A percentile compares a stretch with the other conserved stretches of the same genome.
phyloP scores from a whole-genome alignment of 2,888 invertebrate genomes.

The Agrochola circellaris region DNA sequence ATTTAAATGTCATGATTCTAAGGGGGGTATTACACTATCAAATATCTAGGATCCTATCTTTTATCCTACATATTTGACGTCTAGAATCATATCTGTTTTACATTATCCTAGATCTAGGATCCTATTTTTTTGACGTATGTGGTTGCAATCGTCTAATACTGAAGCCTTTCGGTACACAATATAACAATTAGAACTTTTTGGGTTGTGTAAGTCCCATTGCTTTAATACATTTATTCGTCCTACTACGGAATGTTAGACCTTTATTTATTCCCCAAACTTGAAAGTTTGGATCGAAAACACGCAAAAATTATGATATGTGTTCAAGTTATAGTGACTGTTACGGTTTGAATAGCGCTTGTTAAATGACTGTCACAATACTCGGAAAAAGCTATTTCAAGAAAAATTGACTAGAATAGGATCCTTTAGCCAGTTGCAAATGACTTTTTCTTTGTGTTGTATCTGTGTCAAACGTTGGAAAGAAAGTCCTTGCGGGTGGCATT shows the following conservation, averaged over 20 bases:
- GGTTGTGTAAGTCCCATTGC: constrained; percentile 65
- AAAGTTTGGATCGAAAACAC: constrained; percentile 54
- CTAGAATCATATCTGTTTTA: too few relatives aligned
- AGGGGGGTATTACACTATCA: too few relatives aligned
- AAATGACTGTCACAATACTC: constrained; percentile 38
- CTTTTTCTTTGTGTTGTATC: constrained; percentile 82
- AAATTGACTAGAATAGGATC: constrained; percentile 62
- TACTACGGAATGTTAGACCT: constrained; percentile 29
- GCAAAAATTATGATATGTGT: constrained; percentile 48
- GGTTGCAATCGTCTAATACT: too few relatives aligned
- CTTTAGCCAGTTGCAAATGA: constrained; percentile 77
- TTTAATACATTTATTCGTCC: constrained; percentile 63
- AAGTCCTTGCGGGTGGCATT: constrained; percentile 83
- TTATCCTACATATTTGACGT: too few relatives aligned
- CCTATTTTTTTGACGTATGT: too few relatives aligned
- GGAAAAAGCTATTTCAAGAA: constrained; percentile 61
- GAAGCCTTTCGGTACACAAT: too few relatives aligned
- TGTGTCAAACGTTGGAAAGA: constrained; percentile 82
- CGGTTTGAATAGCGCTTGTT: constrained; percentile 39
- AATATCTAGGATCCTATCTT: too few relatives aligned
- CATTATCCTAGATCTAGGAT: too few relatives aligned
- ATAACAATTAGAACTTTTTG: too few relatives aligned
- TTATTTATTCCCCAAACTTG: constrained; percentile 55
- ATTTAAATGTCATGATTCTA: too few relatives aligned
- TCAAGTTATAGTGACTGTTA: constrained; percentile 49